Percentiles rank a stretch among this genome's conserved stretches.
Conservation (phyloP, 2,888 invertebrate species). For the Eurytoma adleriae region DNA sequence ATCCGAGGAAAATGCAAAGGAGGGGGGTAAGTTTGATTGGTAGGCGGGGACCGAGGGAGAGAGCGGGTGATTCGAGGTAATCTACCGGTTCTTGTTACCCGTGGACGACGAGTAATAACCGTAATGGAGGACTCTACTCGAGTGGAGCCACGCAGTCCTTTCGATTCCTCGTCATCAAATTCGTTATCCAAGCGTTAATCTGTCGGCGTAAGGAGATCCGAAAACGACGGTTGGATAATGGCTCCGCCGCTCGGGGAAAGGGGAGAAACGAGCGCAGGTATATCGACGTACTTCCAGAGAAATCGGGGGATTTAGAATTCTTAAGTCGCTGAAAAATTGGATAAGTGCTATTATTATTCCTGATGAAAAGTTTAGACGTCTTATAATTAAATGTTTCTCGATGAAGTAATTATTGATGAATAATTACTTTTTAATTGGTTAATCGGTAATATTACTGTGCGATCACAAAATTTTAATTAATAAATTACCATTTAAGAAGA, state of each 20-base stretch:
- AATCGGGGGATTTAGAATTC: background rate
- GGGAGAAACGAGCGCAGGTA: background rate
- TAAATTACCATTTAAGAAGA: too few species aligned
- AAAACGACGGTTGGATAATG: slow-evolving; percentile 10
- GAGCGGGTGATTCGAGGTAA: slow-evolving; percentile 67
- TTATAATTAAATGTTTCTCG: too few species aligned
- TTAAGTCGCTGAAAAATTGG: too few species aligned
- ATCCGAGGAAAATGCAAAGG: slow-evolving; percentile 7
- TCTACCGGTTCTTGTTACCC: slow-evolving; percentile 73
- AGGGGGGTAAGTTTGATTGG: slow-evolving; percentile 25
- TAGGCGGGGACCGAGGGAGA: slow-evolving; percentile 21
- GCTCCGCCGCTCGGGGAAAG: background rate
- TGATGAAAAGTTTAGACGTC: too few species aligned
- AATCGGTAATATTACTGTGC: too few species aligned
- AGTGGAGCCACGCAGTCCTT: slow-evolving; percentile 49
- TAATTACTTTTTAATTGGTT: too few species aligned
- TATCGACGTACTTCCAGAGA: background rate
- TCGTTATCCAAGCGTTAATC: slow-evolving; percentile 31
- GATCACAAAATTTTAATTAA: too few species aligned
- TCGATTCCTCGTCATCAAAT: slow-evolving; percentile 44
- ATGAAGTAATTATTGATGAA: too few species aligned
- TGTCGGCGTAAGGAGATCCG: background rate
- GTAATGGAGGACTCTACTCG: slow-evolving; percentile 70
- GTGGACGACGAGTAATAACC: slow-evolving; percentile 72
- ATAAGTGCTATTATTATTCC: too few species aligned